These are phyloP conservation scores for Eupithecia insigniata DNA, from an alignment of 2,888 invertebrate genomes.

Conservation along the genomic window DNA sequence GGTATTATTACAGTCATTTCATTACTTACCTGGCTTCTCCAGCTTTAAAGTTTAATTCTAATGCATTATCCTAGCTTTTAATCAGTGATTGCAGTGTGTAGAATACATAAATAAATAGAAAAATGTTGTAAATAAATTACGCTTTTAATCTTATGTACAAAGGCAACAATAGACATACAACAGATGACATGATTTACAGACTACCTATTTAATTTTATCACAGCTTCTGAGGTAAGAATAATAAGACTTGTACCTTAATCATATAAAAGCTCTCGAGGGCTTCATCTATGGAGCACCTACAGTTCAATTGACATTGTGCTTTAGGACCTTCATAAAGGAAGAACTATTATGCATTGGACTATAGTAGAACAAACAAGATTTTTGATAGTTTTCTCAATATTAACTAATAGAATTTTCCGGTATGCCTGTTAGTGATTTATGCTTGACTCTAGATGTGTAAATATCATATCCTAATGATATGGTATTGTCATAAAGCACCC, in stretches of 20 bases:
- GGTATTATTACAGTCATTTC: neutral
- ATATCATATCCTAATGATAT: constrained; percentile 95
- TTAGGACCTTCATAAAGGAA: neutral
- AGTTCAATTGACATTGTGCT: neutral
- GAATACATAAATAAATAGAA: constrained; percentile 24
- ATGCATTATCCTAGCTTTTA: neutral
- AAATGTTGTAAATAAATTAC: constrained; percentile 8
- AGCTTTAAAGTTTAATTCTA: neutral
- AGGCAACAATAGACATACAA: constrained; percentile 41
- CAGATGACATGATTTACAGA: constrained; percentile 5
- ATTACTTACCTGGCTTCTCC: neutral
- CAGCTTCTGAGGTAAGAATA: constrained; percentile 48
- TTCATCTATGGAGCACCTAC: neutral
- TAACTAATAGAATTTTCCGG: constrained; percentile 16
- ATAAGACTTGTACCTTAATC: neutral
- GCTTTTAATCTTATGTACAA: constrained; percentile 35
- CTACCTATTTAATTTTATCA: constrained; percentile 51
- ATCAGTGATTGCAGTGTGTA: neutral
- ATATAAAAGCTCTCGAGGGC: neutral
- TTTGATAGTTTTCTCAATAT: constrained; percentile 1
- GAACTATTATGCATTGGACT: neutral
- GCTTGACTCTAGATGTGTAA: constrained; percentile 93
- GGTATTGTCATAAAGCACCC: constrained; percentile 95
- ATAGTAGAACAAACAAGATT: neutral
- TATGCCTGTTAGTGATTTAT: constrained; percentile 64